Base-by-base conservation (phyloP, 1,140 invertebrate genomes). In the Neoseiulus cucumeris region DNA sequence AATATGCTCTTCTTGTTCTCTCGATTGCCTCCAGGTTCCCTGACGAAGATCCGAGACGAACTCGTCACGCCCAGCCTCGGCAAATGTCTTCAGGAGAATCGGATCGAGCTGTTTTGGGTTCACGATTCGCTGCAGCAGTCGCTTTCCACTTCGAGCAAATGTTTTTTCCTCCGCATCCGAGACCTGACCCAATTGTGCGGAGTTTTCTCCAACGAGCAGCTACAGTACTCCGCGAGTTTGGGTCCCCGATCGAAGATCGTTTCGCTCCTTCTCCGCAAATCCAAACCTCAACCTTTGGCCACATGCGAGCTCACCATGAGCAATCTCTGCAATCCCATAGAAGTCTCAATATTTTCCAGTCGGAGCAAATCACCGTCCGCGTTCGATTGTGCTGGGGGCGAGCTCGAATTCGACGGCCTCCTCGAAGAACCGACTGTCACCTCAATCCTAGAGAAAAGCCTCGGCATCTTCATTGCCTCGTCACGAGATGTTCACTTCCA, bases 1-100 rank as follows among this genome's bases (percentile, higher is more conserved):
- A 59, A 59, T 9, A 25, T 17, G 14, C 51, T 59, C 14, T 59
- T 59, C 22, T 2, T 59, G 22, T 59, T 59, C 33, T 25, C 51
- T 9, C 51, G 51, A 18, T 29, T 59, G 51, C 51, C 51, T 1
- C 33, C 25, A 14, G 51, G 51, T 59, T 18, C 14, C 1, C 51
- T 59, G n/a, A 2, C 51, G 22, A n/a, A 33, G 2, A 59, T 59
- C 14, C 51, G 51, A 14, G 51, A 59, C 22, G 51, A n/a, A 9
- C 51, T 59, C 51, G 14, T 59, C 17, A 59, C 51, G 17, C 2
- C 51, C 14, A 59, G 51, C 51, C 51, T 59, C 1, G 33, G 22
- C 4, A 59, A 59, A 59, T 59, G 51, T 33, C 51, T 59, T 25
- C 51, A 59, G 17, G 51, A 59, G 9, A 59, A 33, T 20, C 51